Percentiles rank a stretch among this genome's conserved stretches.
Evolutionary conservation across 2,888 invertebrate species (phyloP).

Genomic region (Baccha elongata): DNA sequence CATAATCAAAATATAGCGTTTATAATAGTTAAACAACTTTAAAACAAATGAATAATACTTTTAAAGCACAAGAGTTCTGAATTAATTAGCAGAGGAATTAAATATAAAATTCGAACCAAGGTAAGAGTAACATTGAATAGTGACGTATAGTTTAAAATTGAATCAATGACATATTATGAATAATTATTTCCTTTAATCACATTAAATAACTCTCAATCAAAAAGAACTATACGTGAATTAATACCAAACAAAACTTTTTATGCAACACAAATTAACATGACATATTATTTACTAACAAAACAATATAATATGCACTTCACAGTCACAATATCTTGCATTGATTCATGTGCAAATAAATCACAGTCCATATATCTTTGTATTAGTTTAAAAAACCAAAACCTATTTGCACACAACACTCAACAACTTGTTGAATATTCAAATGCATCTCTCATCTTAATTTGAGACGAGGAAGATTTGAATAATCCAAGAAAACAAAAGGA

Average conservation of each 20-base stretch:
- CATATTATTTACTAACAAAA: neutral
- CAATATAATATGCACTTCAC: neutral
- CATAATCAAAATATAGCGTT: no score
- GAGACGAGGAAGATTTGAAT: conserved; percentile 8
- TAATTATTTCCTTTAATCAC: neutral
- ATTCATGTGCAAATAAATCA: conserved; percentile 13
- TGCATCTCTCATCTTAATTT: neutral
- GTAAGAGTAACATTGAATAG: no score
- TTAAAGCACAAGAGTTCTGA: no score
- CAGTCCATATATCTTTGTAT: conserved; percentile 1
- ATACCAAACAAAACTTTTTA: neutral
- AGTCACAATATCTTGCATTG: neutral
- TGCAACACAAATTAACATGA: neutral
- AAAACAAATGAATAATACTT: no score
- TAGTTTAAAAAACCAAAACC: neutral
- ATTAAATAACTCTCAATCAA: neutral
- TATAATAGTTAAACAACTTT: no score
- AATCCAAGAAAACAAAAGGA: conserved; percentile 6
- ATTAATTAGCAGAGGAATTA: no score
- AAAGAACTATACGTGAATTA: neutral
- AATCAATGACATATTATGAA: no score
- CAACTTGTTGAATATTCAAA: conserved; percentile 28
- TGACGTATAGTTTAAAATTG: no score
- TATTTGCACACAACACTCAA: conserved; percentile 7
- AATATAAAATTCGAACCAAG: no score